Evolutionary conservation across 2,797 vertebrate genomes (phyloP).

Genomic region (Smutsia temminckii): DNA sequence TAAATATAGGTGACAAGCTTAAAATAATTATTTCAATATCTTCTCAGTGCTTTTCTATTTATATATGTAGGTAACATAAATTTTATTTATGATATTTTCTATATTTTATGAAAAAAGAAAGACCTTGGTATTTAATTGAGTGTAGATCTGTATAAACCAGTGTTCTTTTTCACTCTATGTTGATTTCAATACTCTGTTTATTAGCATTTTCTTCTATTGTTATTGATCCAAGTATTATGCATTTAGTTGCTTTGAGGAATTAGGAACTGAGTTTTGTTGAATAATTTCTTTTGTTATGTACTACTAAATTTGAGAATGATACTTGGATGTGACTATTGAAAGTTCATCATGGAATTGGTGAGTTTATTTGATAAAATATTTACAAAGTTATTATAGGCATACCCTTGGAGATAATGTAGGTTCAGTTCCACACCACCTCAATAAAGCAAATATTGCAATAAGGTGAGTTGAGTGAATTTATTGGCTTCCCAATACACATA

Average conservation of each 20-base stretch:
- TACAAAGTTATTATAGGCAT: background rate
- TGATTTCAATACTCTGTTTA: background rate
- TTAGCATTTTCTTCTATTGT: constrained; percentile 25
- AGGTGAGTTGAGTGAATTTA: too few species aligned
- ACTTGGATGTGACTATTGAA: constrained; percentile 22
- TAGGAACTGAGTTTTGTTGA: background rate
- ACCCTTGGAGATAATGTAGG: too few species aligned
- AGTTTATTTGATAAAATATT: constrained; percentile 30
- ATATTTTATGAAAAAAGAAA: constrained; percentile 28
- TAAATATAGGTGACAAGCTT: constrained; percentile 28
- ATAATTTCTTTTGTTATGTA: background rate
- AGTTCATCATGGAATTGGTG: background rate
- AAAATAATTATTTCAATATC: background rate
- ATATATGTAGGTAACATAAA: background rate
- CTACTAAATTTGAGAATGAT: background rate
- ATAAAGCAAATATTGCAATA: too few species aligned
- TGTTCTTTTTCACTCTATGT: background rate
- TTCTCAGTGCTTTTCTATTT: background rate
- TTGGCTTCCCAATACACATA: too few species aligned
- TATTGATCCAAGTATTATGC: background rate
- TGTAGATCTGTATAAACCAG: background rate
- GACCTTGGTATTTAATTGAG: background rate
- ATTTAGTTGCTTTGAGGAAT: constrained; percentile 26
- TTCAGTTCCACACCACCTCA: too few species aligned
- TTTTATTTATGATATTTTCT: background rate